Percentiles rank a stretch among this genome's conserved stretches.
phyloP scores from a whole-genome alignment of 2,888 invertebrate species.

The Apodemia duryi region DNA sequence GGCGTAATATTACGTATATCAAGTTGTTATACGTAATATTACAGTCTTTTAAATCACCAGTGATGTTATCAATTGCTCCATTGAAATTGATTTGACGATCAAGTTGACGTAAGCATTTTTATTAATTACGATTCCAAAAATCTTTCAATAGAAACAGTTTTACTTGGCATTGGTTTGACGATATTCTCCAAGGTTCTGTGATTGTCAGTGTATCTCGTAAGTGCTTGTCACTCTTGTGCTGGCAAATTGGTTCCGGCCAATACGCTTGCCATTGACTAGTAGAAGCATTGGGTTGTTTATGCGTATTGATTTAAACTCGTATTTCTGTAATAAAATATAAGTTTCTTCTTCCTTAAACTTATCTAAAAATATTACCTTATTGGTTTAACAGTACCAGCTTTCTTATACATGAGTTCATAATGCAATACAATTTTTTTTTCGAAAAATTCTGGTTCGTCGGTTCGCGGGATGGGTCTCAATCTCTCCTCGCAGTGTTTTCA shows the following conservation, averaged over 20 bases:
- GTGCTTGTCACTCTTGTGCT: slow-evolving; percentile 82
- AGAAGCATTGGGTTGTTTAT: slow-evolving; percentile 88
- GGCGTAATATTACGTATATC: no score
- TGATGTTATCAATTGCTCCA: background rate
- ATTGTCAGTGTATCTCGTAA: slow-evolving; percentile 74
- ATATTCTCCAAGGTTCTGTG: background rate
- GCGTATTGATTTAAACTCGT: slow-evolving; percentile 85
- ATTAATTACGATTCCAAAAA: no score
- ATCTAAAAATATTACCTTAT: no score
- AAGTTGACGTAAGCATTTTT: background rate
- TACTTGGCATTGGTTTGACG: background rate
- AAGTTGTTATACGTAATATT: no score
- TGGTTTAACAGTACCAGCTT: no score
- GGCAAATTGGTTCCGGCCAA: slow-evolving; percentile 83
- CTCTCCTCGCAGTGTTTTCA: no score
- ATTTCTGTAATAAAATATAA: slow-evolving; percentile 76
- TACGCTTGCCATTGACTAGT: slow-evolving; percentile 87
- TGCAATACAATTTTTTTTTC: no score
- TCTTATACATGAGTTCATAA: no score
- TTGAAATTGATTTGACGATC: background rate
- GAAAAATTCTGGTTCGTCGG: no score
- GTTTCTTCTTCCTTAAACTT: no score
- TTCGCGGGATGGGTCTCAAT: no score
- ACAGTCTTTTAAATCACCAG: background rate
- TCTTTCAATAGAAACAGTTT: background rate